phyloP scores from a whole-genome alignment of 2,113 vertebrate species.

The Cavia aperea region DNA sequence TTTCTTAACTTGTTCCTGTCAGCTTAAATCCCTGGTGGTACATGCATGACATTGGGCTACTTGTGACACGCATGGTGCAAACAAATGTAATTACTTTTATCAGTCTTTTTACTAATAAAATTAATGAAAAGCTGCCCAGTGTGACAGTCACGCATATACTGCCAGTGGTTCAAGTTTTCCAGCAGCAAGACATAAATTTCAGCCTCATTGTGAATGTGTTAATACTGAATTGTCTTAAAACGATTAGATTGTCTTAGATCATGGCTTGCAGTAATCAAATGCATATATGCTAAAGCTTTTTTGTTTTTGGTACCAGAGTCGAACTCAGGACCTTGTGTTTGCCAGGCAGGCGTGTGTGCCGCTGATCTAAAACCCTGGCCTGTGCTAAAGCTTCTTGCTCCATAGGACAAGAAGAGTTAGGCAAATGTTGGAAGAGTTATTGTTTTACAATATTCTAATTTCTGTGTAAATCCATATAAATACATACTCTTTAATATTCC shows the following conservation, averaged over 20 bases:
- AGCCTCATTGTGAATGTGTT: neutral
- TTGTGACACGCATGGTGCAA: neutral
- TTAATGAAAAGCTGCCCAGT: neutral
- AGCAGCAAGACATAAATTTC: neutral
- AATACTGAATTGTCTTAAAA: conserved; percentile 22
- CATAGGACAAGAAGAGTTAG: neutral
- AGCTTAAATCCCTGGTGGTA: neutral
- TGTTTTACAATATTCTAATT: conserved; percentile 27
- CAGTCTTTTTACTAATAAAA: neutral
- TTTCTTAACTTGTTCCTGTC: neutral
- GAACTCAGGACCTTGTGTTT: too few relatives aligned
- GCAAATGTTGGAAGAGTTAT: conserved; percentile 21
- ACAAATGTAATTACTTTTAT: neutral
- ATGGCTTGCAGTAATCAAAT: conserved; percentile 22
- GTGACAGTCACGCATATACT: neutral
- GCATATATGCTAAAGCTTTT: neutral
- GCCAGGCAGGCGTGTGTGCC: too few relatives aligned
- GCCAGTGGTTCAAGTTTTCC: neutral
- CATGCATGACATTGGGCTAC: neutral
- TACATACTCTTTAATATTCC: conserved; percentile 32
- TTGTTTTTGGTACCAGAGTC: neutral
- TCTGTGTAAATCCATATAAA: neutral
- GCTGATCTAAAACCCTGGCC: too few relatives aligned
- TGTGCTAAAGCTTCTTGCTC: conserved; percentile 3
- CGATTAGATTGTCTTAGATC: conserved; percentile 3